Evolutionary conservation across 2,888 invertebrate species (phyloP).

Genomic region (Ophion costatus): DNA sequence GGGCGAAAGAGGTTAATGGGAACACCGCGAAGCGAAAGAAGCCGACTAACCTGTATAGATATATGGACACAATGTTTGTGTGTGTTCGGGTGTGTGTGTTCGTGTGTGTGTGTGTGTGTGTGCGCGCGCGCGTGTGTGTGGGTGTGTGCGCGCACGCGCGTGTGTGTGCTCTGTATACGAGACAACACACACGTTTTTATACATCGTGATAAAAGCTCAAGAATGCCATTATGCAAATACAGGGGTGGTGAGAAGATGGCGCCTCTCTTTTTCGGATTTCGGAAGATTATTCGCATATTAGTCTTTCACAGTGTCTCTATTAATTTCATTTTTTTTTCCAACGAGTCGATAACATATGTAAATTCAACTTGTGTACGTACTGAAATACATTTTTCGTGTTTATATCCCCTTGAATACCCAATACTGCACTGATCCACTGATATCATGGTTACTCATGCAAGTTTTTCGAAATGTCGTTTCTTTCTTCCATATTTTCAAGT

Average conservation of each 20-base stretch:
- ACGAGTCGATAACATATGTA: background rate
- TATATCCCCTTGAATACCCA: background rate
- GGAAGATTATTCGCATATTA: slow-evolving; percentile 55
- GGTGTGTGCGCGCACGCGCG: no score
- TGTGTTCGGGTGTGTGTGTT: background rate
- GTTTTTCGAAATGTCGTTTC: background rate
- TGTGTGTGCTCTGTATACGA: background rate
- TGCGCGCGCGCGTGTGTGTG: no score
- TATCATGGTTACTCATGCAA: background rate
- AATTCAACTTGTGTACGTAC: slow-evolving; percentile 4
- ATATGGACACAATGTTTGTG: background rate
- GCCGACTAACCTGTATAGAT: slow-evolving; percentile 55
- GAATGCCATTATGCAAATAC: slow-evolving; percentile 71
- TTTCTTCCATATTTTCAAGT: background rate
- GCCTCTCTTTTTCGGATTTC: slow-evolving; percentile 37
- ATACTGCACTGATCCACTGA: background rate
- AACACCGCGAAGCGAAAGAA: slow-evolving; percentile 66
- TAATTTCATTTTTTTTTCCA: slow-evolving; percentile 31
- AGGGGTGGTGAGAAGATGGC: slow-evolving; percentile 48
- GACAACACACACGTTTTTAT: slow-evolving; percentile 57
- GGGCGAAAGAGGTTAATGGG: slow-evolving; percentile 68
- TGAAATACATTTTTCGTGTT: background rate
- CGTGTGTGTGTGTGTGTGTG: no score
- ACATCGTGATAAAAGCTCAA: slow-evolving; percentile 70
- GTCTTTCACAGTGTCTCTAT: slow-evolving; percentile 39